Percentiles rank a stretch among this genome's conserved stretches.
phyloP scores from a whole-genome alignment of 2,113 vertebrate species.

The Oncorhynchus gorbuscha region DNA sequence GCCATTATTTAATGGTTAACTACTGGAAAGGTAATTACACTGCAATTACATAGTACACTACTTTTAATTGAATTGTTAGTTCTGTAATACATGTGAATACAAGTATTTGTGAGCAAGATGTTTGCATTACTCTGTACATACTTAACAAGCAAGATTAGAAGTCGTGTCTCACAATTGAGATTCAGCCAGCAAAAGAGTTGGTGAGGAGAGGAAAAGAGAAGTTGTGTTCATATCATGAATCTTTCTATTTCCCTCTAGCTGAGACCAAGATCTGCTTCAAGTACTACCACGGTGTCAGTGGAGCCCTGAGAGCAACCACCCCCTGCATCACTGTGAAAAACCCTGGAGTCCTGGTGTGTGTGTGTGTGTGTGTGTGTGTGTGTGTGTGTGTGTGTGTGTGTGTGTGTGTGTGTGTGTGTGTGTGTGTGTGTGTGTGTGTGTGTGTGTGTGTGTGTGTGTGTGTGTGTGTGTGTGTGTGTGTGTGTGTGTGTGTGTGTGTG shows the following conservation, averaged over 20 bases:
- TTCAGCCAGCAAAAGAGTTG: not conserved
- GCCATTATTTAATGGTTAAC: too few species aligned
- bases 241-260: slow-evolving; percentile 73
- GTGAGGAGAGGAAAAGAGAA: not conserved
- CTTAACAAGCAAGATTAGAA: too few species aligned
- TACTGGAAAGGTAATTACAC: too few species aligned
- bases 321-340: slow-evolving; percentile 98
- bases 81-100: too few species aligned
- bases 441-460: slow-evolving; percentile 73
- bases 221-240: not conserved
- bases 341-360: slow-evolving; percentile 86
- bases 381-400: not conserved
- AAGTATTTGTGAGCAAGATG: too few species aligned
- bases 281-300: slow-evolving; percentile 96
- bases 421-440: not conserved
- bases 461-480: slow-evolving; percentile 60
- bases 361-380: slow-evolving; percentile 14
- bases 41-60: too few species aligned
- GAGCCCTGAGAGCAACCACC: slow-evolving; percentile 92
- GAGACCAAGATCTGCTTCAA: slow-evolving; percentile 99
- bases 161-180: too few species aligned
- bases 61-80: too few species aligned
- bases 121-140: too few species aligned
- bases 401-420: slow-evolving; percentile 13
- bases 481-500: not conserved